Evolutionary conservation across 2,888 invertebrate species (phyloP), one percentile per base, ranked within the genome.

Genomic region (Argynnis bischoffii): DNA sequence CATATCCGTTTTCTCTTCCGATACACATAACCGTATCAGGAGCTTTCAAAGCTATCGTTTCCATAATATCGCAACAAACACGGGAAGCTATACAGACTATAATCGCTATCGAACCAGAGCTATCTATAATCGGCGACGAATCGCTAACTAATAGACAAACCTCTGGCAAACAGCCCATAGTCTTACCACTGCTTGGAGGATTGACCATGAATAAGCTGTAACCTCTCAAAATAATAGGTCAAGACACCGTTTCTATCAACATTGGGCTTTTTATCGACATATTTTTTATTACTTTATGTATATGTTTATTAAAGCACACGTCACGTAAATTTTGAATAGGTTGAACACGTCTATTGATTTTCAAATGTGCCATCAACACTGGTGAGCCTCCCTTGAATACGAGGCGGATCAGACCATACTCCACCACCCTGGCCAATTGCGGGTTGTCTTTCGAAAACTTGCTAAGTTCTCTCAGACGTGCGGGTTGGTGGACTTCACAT

Each of bases 81-180:
- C n/a, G n/a, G n/a, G n/a, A n/a, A n/a, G n/a, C n/a, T n/a, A n/a
- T n/a, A 31, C 95, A 95, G 18, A 97, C 82, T 66, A 97, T 94
- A 6, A 97, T 87, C 18, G 93, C 94, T 15, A 94, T 85, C 0
- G 97, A 96, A 47, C 95, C 94, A 53, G 89, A 90, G 21, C 92
- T 87, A 16, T 85, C 78, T 0, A 80, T 79, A 6, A 73, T 72
- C 16, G 81, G n/a, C n/a, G n/a, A n/a, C n/a, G n/a, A 82, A 77
- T 94, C 93, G 16, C 89, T 81, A 6, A 96, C 83, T 64, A 94
- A 89, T 60, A 95, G 94, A 63, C 95, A 92, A 4, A 97, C 83
- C 0, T 96, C 94, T 15, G 96, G 94, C 31, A 96, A 80, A 79
- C 96, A 96, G 0, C 95, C 95, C 77, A 95, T 84, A 0, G 96